A percentile compares a stretch with the other conserved stretches of the same genome.
These are phyloP conservation scores for Temnothorax nylanderi DNA, from an alignment of 1,140 invertebrate species.

Conservation along the genomic window DNA sequence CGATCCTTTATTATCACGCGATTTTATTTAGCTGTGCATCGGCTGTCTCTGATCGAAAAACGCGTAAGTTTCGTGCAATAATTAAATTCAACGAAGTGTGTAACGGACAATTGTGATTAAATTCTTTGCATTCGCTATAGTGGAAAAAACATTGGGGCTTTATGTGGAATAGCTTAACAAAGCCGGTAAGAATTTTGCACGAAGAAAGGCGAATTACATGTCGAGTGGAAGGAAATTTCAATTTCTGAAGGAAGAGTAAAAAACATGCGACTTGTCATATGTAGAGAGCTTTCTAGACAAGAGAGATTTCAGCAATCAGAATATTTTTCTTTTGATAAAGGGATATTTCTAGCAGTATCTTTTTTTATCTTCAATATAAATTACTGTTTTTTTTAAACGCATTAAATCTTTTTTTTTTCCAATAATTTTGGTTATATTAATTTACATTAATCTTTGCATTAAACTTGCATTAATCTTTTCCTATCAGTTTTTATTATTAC, in stretches of 20 bases:
- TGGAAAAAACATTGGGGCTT: background rate
- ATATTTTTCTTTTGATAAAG: background rate
- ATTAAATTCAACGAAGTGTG: background rate
- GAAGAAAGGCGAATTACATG: background rate
- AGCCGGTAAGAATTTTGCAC: background rate
- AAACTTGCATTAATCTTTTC: background rate
- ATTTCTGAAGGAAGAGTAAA: background rate
- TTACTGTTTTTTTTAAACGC: background rate
- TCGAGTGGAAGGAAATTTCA: background rate
- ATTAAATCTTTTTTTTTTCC: background rate
- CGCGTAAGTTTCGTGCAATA: background rate
- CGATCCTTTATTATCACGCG: background rate
- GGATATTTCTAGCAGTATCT: background rate
- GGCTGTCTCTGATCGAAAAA: background rate
- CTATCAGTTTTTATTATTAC: background rate
- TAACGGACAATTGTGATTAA: constrained; percentile 10
- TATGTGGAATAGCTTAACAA: background rate
- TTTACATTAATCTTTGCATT: background rate
- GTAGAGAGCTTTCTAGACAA: background rate
- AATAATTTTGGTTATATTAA: background rate
- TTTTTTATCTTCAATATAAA: background rate
- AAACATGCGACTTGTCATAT: background rate
- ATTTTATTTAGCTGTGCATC: background rate
- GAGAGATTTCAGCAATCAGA: background rate
- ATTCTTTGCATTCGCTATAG: background rate